phyloP scores from a whole-genome alignment of 2,888 invertebrate species.

The Tricholauxania praeusta region DNA sequence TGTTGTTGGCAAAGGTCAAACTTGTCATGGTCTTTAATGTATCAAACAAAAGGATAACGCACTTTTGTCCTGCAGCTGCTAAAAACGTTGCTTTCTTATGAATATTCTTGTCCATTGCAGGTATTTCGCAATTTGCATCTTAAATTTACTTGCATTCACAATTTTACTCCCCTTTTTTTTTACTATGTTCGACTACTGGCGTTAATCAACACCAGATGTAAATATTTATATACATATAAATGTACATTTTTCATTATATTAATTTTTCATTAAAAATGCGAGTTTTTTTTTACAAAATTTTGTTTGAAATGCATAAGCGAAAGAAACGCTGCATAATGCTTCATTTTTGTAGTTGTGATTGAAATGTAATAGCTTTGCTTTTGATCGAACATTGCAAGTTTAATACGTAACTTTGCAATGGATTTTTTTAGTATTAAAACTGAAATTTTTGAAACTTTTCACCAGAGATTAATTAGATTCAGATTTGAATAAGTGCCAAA shows the following conservation, averaged over 20 bases:
- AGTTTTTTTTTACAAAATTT: neutral
- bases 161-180: too few species aligned
- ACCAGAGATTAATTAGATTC: too few species aligned
- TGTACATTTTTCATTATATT: too few species aligned
- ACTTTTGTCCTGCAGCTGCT: neutral
- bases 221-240: too few species aligned
- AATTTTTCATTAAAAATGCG: slow-evolving; percentile 4
- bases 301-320: neutral
- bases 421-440: too few species aligned
- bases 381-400: neutral
- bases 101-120: neutral
- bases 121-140: slow-evolving; percentile 12
- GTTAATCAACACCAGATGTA: too few species aligned
- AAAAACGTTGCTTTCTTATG: neutral
- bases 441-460: too few species aligned
- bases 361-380: neutral
- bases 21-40: neutral
- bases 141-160: neutral
- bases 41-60: neutral
- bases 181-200: too few species aligned
- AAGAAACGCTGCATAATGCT: neutral
- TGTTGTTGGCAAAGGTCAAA: neutral
- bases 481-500: too few species aligned
- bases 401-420: too few species aligned
- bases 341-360: neutral